A percentile compares a stretch with the other conserved stretches of the same genome.
Evolutionary conservation across 1,140 invertebrate species (phyloP).

Genomic region (Penaeus japonicus): DNA sequence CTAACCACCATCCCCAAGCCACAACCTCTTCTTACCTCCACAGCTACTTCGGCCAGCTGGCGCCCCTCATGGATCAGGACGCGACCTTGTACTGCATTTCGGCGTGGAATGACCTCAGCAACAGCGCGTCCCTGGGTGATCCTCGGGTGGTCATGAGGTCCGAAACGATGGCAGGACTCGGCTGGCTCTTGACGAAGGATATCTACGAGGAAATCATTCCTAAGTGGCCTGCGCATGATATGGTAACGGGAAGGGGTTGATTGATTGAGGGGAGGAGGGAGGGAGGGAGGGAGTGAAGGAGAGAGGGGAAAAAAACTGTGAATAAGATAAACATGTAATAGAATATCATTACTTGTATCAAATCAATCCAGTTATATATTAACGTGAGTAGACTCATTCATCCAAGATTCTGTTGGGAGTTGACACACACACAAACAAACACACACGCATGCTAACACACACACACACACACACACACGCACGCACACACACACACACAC

Average conservation of each 20-base stretch:
- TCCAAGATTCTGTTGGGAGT: too few relatives aligned
- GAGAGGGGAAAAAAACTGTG: not conserved
- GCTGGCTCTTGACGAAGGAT: constrained; percentile 71
- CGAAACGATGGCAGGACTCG: constrained; percentile 76
- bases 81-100: constrained; percentile 49
- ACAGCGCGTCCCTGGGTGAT: not conserved
- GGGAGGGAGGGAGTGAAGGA: not conserved
- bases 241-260: constrained; percentile 64
- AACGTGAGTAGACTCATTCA: too few relatives aligned
- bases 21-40: not conserved
- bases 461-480: too few relatives aligned
- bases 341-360: too few relatives aligned
- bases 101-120: constrained; percentile 53
- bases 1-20: too few relatives aligned
- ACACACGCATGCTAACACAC: too few relatives aligned
- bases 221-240: constrained; percentile 73
- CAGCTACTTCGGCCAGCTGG: constrained; percentile 53
- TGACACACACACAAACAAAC: too few relatives aligned
- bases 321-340: too few relatives aligned
- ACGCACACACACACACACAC: too few relatives aligned
- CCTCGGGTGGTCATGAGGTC: constrained; percentile 63
- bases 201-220: constrained; percentile 72
- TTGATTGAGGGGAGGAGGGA: not conserved
- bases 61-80: constrained; percentile 27
- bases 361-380: too few relatives aligned